phyloP scores from a whole-genome alignment of 2,113 vertebrate species.

The Gorilla gorilla region DNA sequence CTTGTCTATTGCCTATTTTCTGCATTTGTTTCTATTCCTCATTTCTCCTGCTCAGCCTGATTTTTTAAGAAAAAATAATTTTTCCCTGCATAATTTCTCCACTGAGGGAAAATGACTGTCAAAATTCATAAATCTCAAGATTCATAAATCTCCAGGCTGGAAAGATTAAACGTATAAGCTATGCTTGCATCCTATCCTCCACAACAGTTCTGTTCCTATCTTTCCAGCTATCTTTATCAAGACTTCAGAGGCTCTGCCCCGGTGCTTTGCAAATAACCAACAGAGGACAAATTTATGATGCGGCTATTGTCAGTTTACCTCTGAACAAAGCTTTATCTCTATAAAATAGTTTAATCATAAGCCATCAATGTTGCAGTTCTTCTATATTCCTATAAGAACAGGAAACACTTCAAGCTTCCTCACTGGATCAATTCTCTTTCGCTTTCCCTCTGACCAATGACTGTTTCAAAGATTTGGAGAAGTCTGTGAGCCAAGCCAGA shows the following conservation, averaged over 20 bases:
- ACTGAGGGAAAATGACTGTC: not conserved
- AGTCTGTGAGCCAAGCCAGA: not conserved
- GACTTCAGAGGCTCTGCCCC: not conserved
- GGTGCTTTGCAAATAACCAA: not conserved
- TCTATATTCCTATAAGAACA: not conserved
- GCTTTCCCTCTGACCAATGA: not conserved
- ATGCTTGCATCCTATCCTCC: not conserved
- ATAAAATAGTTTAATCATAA: not conserved
- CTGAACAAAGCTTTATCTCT: not conserved
- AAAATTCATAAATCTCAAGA: not conserved
- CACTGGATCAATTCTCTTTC: not conserved
- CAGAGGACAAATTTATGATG: not conserved
- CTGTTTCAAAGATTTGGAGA: not conserved
- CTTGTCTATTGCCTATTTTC: not conserved
- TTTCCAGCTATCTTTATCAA: conserved; percentile 11
- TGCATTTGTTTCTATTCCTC: conserved; percentile 45
- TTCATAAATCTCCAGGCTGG: not conserved
- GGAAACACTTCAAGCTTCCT: not conserved
- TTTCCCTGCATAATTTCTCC: not conserved
- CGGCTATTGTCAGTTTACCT: not conserved
- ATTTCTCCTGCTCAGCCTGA: not conserved
- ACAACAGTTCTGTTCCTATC: not conserved
- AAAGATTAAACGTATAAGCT: not conserved
- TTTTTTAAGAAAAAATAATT: not conserved
- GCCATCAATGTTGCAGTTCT: not conserved